Evolutionary conservation across 2,113 vertebrate genomes (phyloP).

Genomic region (Arothron firmamentum): DNA sequence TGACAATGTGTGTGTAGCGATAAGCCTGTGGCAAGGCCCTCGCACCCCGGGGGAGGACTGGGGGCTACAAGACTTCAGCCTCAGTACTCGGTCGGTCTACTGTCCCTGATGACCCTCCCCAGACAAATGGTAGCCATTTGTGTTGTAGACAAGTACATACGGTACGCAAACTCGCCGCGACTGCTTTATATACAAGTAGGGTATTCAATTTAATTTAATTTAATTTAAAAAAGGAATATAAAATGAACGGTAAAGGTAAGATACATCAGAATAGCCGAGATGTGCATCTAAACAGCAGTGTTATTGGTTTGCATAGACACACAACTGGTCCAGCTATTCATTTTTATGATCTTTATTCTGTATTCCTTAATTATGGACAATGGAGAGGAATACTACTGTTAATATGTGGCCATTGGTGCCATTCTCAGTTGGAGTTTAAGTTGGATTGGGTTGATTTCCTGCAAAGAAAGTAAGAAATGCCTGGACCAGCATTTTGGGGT

Average conservation of each 20-base stretch:
- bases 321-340: too few relatives aligned
- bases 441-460: conserved; percentile 46
- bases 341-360: too few relatives aligned
- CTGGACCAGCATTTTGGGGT: too few relatives aligned
- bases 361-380: too few relatives aligned
- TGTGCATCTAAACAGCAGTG: too few relatives aligned
- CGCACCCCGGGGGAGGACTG: conserved; percentile 41
- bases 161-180: background rate
- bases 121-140: conserved; percentile 11
- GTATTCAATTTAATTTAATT: too few relatives aligned
- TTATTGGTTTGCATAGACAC: too few relatives aligned
- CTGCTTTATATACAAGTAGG: background rate
- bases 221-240: background rate
- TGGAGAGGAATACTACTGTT: too few relatives aligned
- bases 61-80: conserved; percentile 58
- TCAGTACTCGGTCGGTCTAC: conserved; percentile 27
- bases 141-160: conserved; percentile 12
- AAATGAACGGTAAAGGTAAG: background rate
- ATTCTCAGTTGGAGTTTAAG: background rate
- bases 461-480: conserved; percentile 49
- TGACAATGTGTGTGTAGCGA: conserved; percentile 63
- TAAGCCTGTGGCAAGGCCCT: conserved; percentile 49
- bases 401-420: too few relatives aligned
- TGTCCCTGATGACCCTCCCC: conserved; percentile 41
- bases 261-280: too few relatives aligned